phyloP scores from a whole-genome alignment of 2,113 vertebrate species.

The Pipa parva region DNA sequence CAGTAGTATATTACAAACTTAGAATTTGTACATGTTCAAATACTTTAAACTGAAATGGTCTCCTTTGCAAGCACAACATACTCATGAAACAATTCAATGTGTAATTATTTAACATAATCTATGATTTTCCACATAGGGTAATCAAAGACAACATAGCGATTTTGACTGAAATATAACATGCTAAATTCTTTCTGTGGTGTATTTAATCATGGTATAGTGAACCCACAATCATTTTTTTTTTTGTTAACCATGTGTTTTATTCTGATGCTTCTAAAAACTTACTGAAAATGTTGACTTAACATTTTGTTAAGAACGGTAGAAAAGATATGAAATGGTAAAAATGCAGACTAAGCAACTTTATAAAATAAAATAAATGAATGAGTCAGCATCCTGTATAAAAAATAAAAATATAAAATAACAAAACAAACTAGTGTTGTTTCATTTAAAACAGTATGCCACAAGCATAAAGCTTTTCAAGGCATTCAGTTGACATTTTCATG shows the following conservation, averaged over 20 bases:
- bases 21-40: no score
- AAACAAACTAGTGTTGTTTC: no score
- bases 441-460: no score
- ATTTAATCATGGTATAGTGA: constrained; percentile 9
- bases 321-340: not conserved
- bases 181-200: not conserved
- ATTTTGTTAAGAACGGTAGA: not conserved
- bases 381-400: no score
- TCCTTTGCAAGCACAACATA: not conserved
- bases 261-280: not conserved
- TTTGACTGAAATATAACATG: not conserved
- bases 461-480: no score
- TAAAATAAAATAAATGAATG: no score
- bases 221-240: not conserved
- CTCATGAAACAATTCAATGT: constrained; percentile 11
- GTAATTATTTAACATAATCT: constrained; percentile 12
- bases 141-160: not conserved
- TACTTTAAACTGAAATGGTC: not conserved
- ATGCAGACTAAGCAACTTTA: no score
- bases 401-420: no score
- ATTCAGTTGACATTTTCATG: no score
- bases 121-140: constrained; percentile 5
- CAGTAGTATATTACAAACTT: no score
- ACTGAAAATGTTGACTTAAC: not conserved
- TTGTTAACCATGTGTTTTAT: not conserved